Evolutionary conservation across 2,797 vertebrate species (phyloP).

Genomic region (Merluccius polli): DNA sequence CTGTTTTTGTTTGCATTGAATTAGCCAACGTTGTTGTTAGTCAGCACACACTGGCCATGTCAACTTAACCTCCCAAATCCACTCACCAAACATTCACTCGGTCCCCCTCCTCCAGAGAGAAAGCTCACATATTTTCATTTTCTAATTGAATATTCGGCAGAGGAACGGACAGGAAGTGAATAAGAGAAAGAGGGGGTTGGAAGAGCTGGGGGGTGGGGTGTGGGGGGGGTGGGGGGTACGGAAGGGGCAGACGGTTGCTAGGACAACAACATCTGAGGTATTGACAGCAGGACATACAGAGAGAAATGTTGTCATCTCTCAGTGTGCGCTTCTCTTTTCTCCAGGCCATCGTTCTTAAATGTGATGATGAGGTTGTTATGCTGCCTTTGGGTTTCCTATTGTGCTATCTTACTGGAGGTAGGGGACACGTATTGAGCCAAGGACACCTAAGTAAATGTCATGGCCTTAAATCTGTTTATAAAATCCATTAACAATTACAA

Average conservation of each 20-base stretch:
- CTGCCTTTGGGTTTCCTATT: too few relatives aligned
- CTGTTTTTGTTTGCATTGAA: background rate
- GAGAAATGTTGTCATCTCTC: background rate
- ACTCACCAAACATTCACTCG: conserved; percentile 19
- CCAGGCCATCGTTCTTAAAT: background rate
- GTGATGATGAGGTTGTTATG: background rate
- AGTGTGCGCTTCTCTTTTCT: background rate
- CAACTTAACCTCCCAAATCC: conserved; percentile 43
- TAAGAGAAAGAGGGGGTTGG: background rate
- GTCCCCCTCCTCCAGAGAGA: conserved; percentile 15
- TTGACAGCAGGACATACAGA: background rate
- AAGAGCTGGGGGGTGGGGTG: background rate
- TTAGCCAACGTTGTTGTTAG: conserved; percentile 7
- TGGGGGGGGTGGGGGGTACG: background rate
- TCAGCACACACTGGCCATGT: conserved; percentile 23
- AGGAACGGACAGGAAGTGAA: background rate
- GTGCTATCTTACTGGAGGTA: too few relatives aligned
- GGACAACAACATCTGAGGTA: background rate
- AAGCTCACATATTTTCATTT: conserved; percentile 6
- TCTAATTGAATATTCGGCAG: conserved; percentile 19
- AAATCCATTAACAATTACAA: background rate
- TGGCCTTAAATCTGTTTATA: background rate
- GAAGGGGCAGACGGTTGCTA: background rate
- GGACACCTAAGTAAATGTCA: background rate
- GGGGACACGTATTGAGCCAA: too few relatives aligned